Percentiles rank a stretch among this genome's conserved stretches.
These are phyloP conservation scores for Eleginops maclovinus DNA, from an alignment of 2,113 vertebrate species.

Conservation along the genomic window DNA sequence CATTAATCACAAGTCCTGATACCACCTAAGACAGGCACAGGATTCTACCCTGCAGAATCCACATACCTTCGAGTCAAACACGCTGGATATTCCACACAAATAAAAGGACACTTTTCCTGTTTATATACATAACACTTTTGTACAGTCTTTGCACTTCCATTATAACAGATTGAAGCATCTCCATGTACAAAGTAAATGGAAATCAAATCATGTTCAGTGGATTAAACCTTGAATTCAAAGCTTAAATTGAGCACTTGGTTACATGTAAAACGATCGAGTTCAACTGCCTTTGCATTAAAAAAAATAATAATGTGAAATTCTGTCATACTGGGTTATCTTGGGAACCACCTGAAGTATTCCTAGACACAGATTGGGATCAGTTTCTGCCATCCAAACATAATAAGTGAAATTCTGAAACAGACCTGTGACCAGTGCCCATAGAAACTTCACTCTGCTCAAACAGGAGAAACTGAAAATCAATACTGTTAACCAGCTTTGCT, in stretches of 20 bases:
- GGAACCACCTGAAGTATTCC: constrained; percentile 16
- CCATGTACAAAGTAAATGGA: constrained; percentile 61
- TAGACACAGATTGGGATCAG: not conserved
- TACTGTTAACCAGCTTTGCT: constrained; percentile 41
- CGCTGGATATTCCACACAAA: constrained; percentile 79
- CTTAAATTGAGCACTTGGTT: constrained; percentile 61
- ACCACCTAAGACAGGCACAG: constrained; percentile 75
- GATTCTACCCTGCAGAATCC: constrained; percentile 88
- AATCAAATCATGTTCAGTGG: constrained; percentile 65
- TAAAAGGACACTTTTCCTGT: constrained; percentile 82
- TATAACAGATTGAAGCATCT: constrained; percentile 64
- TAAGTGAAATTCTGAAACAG: constrained; percentile 5
- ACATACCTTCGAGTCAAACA: constrained; percentile 77
- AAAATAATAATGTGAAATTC: constrained; percentile 43
- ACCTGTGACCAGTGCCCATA: constrained; percentile 17
- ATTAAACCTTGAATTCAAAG: constrained; percentile 69
- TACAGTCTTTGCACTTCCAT: constrained; percentile 79
- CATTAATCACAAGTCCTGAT: constrained; percentile 78
- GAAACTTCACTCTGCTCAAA: constrained; percentile 26
- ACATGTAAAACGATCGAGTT: constrained; percentile 49
- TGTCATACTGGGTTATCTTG: constrained; percentile 17
- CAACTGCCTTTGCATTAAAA: constrained; percentile 50
- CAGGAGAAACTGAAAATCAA: constrained; percentile 42
- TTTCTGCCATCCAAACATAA: constrained; percentile 3
- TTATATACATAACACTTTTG: constrained; percentile 86